Evolutionary conservation across 2,113 vertebrate genomes (phyloP).

Genomic region (Zosterops pallidus): DNA sequence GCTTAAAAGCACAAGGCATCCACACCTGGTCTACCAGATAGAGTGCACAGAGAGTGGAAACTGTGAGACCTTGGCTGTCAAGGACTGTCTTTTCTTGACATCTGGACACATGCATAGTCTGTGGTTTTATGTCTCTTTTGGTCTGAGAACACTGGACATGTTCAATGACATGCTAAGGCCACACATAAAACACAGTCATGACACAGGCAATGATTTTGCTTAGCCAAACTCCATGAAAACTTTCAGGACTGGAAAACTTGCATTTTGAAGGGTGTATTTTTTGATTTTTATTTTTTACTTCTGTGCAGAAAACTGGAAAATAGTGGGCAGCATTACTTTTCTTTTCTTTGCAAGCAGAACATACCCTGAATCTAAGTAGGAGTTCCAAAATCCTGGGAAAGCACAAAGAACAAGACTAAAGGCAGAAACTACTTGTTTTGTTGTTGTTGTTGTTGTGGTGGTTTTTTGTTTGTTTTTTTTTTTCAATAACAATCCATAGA

Average conservation of each 20-base stretch:
- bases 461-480: neutral
- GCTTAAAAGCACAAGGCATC: neutral
- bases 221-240: neutral
- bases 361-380: neutral
- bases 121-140: neutral
- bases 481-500: no score
- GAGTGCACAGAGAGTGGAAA: neutral
- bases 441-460: no score
- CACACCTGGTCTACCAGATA: neutral
- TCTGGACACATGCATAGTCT: neutral
- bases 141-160: neutral
- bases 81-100: neutral
- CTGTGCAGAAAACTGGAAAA: neutral
- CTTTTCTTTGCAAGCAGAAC: neutral
- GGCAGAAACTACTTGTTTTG: neutral
- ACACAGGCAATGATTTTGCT: neutral
- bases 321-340: neutral
- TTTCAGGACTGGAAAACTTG: neutral
- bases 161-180: neutral
- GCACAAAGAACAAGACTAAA: neutral
- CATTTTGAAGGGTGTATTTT: neutral
- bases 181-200: neutral
- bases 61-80: neutral
- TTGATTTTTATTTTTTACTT: neutral
- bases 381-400: neutral